Percentiles rank a stretch among this genome's conserved stretches.
phyloP scores from a whole-genome alignment of 2,797 vertebrate genomes.

The Peromyscus nudipes region DNA sequence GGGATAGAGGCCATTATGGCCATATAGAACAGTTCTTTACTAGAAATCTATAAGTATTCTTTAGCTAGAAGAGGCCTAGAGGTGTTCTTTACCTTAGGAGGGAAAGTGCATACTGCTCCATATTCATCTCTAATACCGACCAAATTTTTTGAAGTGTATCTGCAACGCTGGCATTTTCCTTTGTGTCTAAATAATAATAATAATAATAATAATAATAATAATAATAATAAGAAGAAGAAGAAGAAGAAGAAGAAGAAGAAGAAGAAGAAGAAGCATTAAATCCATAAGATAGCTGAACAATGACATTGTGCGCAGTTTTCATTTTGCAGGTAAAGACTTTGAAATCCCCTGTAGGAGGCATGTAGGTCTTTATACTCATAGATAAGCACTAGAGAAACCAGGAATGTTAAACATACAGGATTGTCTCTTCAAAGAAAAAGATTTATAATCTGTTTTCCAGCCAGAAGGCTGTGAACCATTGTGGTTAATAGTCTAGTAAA shows the following conservation, averaged over 20 bases:
- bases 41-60: not conserved
- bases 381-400: not conserved
- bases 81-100: constrained; percentile 91
- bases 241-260: no score
- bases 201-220: not conserved
- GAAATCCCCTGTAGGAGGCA: not conserved
- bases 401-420: no score
- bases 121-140: constrained; percentile 89
- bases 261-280: no score
- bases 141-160: constrained; percentile 92
- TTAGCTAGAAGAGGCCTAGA: constrained; percentile 81
- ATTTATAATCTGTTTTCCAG: not conserved
- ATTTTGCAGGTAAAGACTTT: not conserved
- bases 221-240: constrained; percentile 4
- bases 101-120: constrained; percentile 89
- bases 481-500: not conserved
- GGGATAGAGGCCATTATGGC: not conserved
- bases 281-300: not conserved
- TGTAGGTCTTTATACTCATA: not conserved
- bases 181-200: constrained; percentile 89
- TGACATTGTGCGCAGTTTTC: not conserved
- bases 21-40: not conserved
- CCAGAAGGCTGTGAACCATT: not conserved
- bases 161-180: constrained; percentile 89
- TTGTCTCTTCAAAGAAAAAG: not conserved